Percentiles rank a stretch among this genome's conserved stretches.
phyloP scores from a whole-genome alignment of 1,140 invertebrate species.

The Araneus ventricosus region DNA sequence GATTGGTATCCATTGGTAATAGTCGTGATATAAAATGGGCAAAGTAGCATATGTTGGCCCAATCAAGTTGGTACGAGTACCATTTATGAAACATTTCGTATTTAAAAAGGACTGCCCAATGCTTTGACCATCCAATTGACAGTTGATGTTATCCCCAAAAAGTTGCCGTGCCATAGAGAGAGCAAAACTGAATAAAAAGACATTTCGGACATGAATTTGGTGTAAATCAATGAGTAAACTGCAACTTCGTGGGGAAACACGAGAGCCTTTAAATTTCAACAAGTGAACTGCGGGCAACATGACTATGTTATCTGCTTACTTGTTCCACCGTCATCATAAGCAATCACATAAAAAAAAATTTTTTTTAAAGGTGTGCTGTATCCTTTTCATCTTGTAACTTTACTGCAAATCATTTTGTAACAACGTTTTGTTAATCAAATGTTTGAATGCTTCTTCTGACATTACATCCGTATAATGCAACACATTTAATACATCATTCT shows the following conservation, averaged over 20 bases:
- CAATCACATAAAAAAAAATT: background rate
- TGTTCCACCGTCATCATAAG: background rate
- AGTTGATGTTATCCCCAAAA: constrained; percentile 9
- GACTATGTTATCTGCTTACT: no score
- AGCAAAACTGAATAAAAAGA: constrained; percentile 16
- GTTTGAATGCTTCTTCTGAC: constrained; percentile 17
- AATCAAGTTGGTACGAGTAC: background rate
- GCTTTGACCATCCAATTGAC: background rate
- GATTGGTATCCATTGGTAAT: constrained; percentile 57
- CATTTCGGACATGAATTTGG: background rate
- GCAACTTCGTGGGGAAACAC: background rate
- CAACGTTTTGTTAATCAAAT: background rate
- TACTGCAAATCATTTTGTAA: no score
- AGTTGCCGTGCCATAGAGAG: background rate
- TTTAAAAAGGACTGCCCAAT: background rate
- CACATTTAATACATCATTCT: constrained; percentile 12
- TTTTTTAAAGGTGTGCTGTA: background rate
- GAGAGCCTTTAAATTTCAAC: no score
- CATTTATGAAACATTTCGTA: constrained; percentile 13
- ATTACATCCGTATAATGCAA: constrained; percentile 20
- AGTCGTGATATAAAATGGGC: background rate
- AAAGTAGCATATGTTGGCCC: background rate
- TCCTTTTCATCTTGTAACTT: background rate
- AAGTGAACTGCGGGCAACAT: no score
- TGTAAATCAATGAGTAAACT: constrained; percentile 6